Evolutionary conservation across 2,888 invertebrate genomes (phyloP).

Genomic region (Thyatira batis): DNA sequence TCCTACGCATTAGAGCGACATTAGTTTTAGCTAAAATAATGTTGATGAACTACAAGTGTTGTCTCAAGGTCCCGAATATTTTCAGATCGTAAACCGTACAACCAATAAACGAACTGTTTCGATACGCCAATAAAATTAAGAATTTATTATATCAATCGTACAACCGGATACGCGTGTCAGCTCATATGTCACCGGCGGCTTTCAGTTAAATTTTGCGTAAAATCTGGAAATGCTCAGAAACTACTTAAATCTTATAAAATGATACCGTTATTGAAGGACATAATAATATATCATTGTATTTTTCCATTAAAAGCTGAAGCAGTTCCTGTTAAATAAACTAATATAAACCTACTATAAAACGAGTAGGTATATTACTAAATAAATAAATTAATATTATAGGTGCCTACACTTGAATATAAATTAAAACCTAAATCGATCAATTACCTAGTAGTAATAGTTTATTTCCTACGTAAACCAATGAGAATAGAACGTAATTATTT

Average conservation of each 20-base stretch:
- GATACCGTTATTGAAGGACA: background rate
- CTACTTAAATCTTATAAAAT: background rate
- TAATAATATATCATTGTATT: no score
- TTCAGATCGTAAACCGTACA: slow-evolving; percentile 28
- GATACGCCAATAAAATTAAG: slow-evolving; percentile 30
- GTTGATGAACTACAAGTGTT: slow-evolving; percentile 35
- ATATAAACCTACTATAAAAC: background rate
- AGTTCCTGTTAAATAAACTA: background rate
- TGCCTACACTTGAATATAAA: background rate
- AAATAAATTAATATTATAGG: no score
- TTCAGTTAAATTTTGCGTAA: background rate
- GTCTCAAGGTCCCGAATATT: slow-evolving; percentile 39
- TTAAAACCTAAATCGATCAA: background rate
- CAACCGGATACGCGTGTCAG: slow-evolving; percentile 7
- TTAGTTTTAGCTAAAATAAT: slow-evolving; percentile 28
- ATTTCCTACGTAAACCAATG: background rate
- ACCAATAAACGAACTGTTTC: slow-evolving; percentile 28
- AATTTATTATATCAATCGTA: slow-evolving; percentile 33
- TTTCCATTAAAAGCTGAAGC: background rate
- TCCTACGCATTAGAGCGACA: slow-evolving; percentile 16
- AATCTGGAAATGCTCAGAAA: background rate
- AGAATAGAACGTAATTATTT: background rate
- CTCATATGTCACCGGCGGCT: background rate
- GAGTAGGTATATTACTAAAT: no score
- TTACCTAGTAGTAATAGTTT: background rate